Conservation (phyloP, 1,140 invertebrate species). For the Euura lappo region DNA sequence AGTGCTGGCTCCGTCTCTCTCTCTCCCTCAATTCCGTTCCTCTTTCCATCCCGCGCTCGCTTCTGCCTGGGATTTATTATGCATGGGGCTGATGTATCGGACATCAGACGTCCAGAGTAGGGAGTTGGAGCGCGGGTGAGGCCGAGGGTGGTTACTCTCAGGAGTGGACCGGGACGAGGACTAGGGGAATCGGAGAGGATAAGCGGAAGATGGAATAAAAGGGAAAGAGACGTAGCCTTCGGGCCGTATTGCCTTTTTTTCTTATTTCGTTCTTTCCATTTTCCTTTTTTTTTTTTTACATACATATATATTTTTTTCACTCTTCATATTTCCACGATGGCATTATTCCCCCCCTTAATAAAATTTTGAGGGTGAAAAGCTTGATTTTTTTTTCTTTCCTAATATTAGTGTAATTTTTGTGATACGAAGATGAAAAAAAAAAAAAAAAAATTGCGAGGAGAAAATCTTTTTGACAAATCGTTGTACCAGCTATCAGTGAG, state of each 20-base stretch:
- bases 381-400: too few species aligned
- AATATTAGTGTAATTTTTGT: too few species aligned
- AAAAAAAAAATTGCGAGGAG: slow-evolving; percentile 8
- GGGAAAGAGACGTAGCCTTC: slow-evolving; percentile 9
- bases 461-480: slow-evolving; percentile 5
- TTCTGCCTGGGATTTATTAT: slow-evolving; percentile 47
- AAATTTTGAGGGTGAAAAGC: neutral
- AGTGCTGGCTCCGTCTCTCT: slow-evolving; percentile 25
- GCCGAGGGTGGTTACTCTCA: slow-evolving; percentile 29
- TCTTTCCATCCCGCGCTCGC: slow-evolving; percentile 16
- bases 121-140: slow-evolving; percentile 11
- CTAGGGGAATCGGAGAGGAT: slow-evolving; percentile 20
- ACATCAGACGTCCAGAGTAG: slow-evolving; percentile 40
- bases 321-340: too few species aligned
- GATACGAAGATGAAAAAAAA: neutral
- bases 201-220: slow-evolving; percentile 32
- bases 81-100: slow-evolving; percentile 52
- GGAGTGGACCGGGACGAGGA: slow-evolving; percentile 38
- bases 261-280: neutral
- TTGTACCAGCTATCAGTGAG: neutral
- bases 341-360: too few species aligned
- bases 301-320: too few species aligned
- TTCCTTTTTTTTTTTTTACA: neutral
- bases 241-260: neutral
- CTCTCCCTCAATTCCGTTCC: slow-evolving; percentile 11